Evolutionary conservation across 2,888 invertebrate species (phyloP), one percentile per base, ranked within the genome.

Genomic region (Agriopis aurantiaria): DNA sequence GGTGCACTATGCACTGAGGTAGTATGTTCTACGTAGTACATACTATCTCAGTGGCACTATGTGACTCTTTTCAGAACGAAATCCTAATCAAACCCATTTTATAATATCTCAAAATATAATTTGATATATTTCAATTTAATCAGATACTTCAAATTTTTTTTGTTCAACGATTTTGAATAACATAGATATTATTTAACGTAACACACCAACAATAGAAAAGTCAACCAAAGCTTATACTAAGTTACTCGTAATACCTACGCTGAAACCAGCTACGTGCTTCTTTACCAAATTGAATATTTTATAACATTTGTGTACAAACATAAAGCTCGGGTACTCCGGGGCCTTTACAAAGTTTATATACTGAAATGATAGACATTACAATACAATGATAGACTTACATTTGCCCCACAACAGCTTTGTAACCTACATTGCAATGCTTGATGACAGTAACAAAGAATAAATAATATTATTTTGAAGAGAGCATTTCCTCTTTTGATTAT

Each of bases 221-320:
- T 57, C 57, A 45, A 41, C 23, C 46, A 46, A 58, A 45, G 40
- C 43, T 43, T 17, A 33, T 43, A 57, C 56, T 59, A 59, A 59
- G 23, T 59, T 48, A 33, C 12, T 59, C 14, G 41, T 60, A 49
- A 49, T 51, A n/a, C n/a, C n/a, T n/a, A 60, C 41, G n/a, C 1
- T n/a, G 40, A 56, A 64, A 56, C 40, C 64, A 14, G 64, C 56
- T 62, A 45, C 52, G n/a, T 53, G 45, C 62, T 53, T 56, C 41
- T 48, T 48, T 48, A 48, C 40, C 62, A 62, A 62, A 62, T 55
- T 64, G 56, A 64, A 56, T 64, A 64, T 56, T 64, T 65, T 41
- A 65, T 12, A 57, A 57, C 49, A n/a, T 57, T 41, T 65, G 65
- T 51, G 56, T 65, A 63, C 23, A 41, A 40, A 64, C 56, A 52